A percentile compares a stretch with the other conserved stretches of the same genome.
These are phyloP conservation scores for Patiria miniata DNA, from an alignment of 35 echinoderm and acorn worm genomes.

Conservation along the genomic window DNA sequence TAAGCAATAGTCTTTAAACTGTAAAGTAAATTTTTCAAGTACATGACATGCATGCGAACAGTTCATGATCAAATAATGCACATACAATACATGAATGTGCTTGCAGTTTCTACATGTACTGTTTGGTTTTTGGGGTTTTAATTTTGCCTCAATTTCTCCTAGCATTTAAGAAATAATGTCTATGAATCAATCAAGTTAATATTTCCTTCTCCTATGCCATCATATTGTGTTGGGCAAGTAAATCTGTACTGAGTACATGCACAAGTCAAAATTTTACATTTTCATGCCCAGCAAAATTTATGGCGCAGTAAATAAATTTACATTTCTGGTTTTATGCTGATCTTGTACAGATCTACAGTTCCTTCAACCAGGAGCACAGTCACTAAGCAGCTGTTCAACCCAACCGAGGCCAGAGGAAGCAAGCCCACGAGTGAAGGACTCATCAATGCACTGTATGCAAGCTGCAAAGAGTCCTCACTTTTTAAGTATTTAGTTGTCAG, in stretches of 20 bases:
- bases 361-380: conserved; percentile 21
- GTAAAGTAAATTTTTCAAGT: background rate
- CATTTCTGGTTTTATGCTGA: no score
- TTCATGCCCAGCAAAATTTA: background rate
- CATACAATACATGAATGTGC: background rate
- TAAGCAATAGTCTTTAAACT: background rate
- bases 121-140: background rate
- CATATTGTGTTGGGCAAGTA: background rate
- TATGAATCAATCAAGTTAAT: background rate
- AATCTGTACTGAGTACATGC: background rate
- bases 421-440: conserved; percentile 11
- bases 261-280: background rate
- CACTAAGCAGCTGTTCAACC: conserved; percentile 3
- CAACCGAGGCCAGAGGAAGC: background rate
- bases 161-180: background rate
- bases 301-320: no score
- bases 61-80: background rate
- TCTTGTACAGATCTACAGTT: background rate
- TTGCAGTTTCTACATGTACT: background rate
- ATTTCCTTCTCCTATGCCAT: background rate
- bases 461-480: background rate
- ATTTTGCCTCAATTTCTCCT: background rate
- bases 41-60: background rate
- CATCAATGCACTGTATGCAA: conserved; percentile 10
- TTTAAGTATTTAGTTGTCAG: background rate